phyloP scores from a whole-genome alignment of 2,888 invertebrate genomes.

The Drosophila antonietae region DNA sequence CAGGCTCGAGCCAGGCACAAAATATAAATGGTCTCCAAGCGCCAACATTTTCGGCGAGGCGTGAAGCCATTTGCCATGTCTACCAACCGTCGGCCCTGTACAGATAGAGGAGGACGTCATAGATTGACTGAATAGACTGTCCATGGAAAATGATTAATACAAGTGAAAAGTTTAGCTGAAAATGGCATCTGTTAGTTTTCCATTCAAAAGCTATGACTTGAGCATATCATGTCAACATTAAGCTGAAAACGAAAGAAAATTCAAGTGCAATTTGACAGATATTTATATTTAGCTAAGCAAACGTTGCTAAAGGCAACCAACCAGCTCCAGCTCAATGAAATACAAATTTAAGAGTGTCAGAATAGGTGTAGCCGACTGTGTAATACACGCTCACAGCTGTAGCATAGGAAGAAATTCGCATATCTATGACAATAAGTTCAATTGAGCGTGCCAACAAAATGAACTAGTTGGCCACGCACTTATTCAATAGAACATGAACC shows the following conservation, averaged over 20 bases:
- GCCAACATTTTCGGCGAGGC: slow-evolving; percentile 51
- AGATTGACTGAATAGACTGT: slow-evolving; percentile 20
- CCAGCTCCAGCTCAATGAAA: not conserved
- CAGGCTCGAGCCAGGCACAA: slow-evolving; percentile 30
- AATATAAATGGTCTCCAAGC: slow-evolving; percentile 63
- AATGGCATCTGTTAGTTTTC: slow-evolving; percentile 4
- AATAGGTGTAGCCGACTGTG: not conserved
- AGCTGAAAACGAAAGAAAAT: not conserved
- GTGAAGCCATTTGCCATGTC: slow-evolving; percentile 53
- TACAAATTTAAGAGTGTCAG: not conserved
- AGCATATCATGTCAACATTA: slow-evolving; percentile 4
- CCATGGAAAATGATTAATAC: slow-evolving; percentile 25
- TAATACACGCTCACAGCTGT: not conserved
- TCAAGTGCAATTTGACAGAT: not conserved
- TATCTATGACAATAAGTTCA: not conserved
- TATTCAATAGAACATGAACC: not conserved
- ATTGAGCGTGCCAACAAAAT: not conserved
- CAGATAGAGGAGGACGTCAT: not conserved
- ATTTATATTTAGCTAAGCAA: not conserved
- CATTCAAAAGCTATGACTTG: not conserved
- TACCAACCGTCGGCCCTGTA: not conserved
- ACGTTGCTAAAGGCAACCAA: not conserved
- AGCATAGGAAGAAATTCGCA: not conserved
- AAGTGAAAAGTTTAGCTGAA: slow-evolving; percentile 9
- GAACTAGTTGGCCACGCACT: not conserved